Evolutionary conservation across 2,797 vertebrate species (phyloP), one percentile per base, ranked within the genome.

Genomic region (Trematomus bernacchii): DNA sequence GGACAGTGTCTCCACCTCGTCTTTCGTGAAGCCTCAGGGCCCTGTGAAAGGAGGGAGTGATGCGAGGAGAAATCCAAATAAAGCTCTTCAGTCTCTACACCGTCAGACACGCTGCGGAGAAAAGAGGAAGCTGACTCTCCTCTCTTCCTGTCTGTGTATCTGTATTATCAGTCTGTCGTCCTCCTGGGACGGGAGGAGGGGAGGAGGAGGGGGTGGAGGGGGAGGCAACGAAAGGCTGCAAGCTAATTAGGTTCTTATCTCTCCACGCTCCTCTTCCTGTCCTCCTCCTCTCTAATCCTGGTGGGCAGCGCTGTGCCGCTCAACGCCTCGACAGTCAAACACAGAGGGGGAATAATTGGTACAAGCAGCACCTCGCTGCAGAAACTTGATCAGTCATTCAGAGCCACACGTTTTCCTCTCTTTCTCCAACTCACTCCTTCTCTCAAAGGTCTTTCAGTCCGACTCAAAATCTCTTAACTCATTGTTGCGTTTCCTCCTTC

Each of bases 231-330:
- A 92, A 92, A 89, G 86, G 87, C 90, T 90, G 83, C 79, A 51
- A 80, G 87, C 88, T 94, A 95, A 95, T 95, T 94, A 92, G 92
- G 85, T 93, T 90, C 90, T 94, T 95, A 94, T 94, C 92, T 90
- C 73, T 83, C 75, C 57, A 64, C 62, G 83, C 86, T 85, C 83
- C 82, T 83, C 87, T 85, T 85, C 87, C 85, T 76, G 81, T 90
- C 87, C 79, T 90, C 87, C 80, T 91, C 84, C 86, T 91, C 88
- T 90, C 85, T 92, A 93, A 93, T 93, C 90, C 89, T 88, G 77
- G 76, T 80, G 91, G 83, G 88, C 83, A 85, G 82, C 75, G 72
- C 85, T 84, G 85, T 90, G 90, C 89, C 69, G 85, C 79, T 89
- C 85, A 80, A 91, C 71, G 90, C 92, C 84, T 94, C 87, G 80